Evolutionary conservation across 2,888 invertebrate genomes (phyloP).

Genomic region (Mimas tiliae): DNA sequence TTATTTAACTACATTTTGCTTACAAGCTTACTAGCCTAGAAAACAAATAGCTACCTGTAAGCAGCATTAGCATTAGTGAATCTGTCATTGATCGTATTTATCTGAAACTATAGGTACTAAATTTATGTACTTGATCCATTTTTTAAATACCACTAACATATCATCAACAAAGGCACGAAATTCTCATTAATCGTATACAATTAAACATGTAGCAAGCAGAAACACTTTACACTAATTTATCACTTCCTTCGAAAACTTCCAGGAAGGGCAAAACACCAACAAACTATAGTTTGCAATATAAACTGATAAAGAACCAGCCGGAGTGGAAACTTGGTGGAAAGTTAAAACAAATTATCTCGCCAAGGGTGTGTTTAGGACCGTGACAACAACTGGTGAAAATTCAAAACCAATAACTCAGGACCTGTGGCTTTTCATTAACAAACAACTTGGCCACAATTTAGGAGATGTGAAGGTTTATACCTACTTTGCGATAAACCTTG

Average conservation of each 20-base stretch:
- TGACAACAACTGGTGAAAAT: constrained; percentile 13
- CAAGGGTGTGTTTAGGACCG: constrained; percentile 63
- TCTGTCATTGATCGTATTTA: no score
- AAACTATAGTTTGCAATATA: constrained; percentile 36
- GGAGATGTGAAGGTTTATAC: not conserved
- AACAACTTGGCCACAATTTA: not conserved
- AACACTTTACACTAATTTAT: not conserved
- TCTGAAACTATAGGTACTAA: no score
- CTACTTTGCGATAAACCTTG: no score
- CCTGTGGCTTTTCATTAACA: not conserved
- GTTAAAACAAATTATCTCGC: constrained; percentile 63
- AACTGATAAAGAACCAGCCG: constrained; percentile 59
- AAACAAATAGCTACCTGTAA: no score
- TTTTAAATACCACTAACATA: no score
- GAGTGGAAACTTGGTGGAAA: constrained; percentile 53
- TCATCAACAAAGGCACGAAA: no score
- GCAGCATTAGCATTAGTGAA: no score
- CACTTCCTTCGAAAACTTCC: constrained; percentile 16
- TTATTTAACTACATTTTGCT: no score
- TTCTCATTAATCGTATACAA: not conserved
- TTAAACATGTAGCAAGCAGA: not conserved
- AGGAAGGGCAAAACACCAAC: constrained; percentile 32
- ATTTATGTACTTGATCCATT: no score
- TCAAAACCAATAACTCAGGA: constrained; percentile 21
- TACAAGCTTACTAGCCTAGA: no score